Conservation (phyloP, 2,113 vertebrate genomes). For the Microcebus jonahi region DNA sequence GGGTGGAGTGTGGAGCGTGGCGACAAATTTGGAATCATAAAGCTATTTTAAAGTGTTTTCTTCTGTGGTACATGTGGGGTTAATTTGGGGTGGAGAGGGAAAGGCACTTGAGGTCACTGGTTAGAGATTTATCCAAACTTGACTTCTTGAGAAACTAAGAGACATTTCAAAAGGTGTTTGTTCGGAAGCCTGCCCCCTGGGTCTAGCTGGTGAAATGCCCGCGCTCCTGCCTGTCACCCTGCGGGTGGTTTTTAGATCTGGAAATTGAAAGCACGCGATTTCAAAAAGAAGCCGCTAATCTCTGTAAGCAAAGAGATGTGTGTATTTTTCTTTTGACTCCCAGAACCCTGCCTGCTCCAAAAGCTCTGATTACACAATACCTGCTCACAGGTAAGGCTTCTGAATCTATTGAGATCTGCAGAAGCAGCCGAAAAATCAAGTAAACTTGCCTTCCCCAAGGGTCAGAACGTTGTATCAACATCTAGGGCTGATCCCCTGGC, state of each 20-base stretch:
- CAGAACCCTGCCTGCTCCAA: neutral
- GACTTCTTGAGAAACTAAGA: neutral
- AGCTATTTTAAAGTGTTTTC: neutral
- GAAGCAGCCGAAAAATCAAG: neutral
- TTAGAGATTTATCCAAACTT: neutral
- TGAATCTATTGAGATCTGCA: neutral
- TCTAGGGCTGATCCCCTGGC: neutral
- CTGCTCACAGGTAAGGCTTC: neutral
- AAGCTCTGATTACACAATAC: neutral
- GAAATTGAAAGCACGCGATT: neutral
- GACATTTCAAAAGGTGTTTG: conserved; percentile 14
- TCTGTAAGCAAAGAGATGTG: neutral
- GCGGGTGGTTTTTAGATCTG: neutral
- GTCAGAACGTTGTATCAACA: neutral
- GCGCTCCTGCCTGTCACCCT: neutral
- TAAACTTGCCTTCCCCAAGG: neutral
- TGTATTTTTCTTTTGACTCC: neutral
- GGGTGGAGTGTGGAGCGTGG: neutral
- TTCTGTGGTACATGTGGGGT: neutral
- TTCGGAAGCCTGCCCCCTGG: neutral
- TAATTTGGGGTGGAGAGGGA: neutral
- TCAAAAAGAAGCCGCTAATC: neutral
- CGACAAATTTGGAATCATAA: conserved; percentile 8
- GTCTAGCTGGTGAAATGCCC: neutral
- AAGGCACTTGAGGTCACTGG: neutral